Base-by-base conservation (phyloP, 2,888 invertebrate genomes). In the Cerastoderma edule region DNA sequence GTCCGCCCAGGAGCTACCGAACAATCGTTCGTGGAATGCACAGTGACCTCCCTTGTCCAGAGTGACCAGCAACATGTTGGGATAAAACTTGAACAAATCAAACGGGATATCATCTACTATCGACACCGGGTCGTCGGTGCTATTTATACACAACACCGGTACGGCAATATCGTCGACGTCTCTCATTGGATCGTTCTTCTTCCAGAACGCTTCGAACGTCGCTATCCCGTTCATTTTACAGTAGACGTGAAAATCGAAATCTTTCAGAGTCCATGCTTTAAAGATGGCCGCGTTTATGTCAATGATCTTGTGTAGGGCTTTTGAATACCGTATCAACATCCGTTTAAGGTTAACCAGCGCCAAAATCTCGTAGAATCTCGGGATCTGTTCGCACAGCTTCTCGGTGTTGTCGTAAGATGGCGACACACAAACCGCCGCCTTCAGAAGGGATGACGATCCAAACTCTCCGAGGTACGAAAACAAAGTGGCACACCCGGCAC, bases 401-500 rank as follows among this genome's bases (percentile, higher is more conserved):
- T 85, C 72, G 0, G 75, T 75, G 60, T 75, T 75, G 70, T 90
- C 90, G 71, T 89, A 91, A 8, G 84, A 82, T 3, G 90, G 90
- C 0, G 90, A 91, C 10, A 91, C 79, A 56, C 89, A 89, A 32
- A 86, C 89, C 2, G 84, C 86, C 0, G 87, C 89, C 54, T 75
- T 80, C n/a, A 81, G 48, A 16, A 67, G 56, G 5, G 90, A 83
- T 0, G 90, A 89, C 0, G 90, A 89, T 0, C 91, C 91, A 67
- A 83, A 90, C 67, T 92, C 91, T 6, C 92, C 92, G 28, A 92
- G 81, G 64, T 91, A 92, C 0, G 92, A 90, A 63, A 90, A 83
- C 32, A 92, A 75, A 3, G 89, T 78, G 0, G 89, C 88, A 35
- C 89, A 89, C 0, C 92, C 92, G 0, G 89, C 84, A 8, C 92